Evolutionary conservation across 2,113 vertebrate species (phyloP).

Genomic region (Steatornis caripensis): DNA sequence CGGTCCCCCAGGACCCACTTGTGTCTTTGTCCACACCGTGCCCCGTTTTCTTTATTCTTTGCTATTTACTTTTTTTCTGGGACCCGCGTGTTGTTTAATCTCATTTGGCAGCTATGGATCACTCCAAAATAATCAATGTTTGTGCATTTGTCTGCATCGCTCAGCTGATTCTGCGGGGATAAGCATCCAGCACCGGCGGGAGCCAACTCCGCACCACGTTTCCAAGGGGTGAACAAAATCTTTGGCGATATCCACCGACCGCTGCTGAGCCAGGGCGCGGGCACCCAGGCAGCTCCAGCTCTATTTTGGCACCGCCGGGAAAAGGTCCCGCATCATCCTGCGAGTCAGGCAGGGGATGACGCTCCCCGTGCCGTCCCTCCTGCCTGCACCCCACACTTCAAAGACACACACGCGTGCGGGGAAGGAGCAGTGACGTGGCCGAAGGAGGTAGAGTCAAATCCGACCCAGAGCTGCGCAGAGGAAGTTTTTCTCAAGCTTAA

Average conservation of each 20-base stretch:
- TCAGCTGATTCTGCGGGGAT: not conserved
- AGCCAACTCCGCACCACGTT: not conserved
- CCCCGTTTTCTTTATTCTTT: not conserved
- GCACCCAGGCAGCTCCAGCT: not conserved
- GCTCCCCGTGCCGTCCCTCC: not conserved
- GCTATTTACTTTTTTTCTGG: not conserved
- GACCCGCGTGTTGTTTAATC: not conserved
- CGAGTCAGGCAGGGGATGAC: not conserved
- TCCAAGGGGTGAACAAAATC: not conserved
- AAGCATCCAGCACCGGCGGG: not conserved
- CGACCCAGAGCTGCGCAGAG: not conserved
- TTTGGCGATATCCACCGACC: not conserved
- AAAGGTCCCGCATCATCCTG: not conserved
- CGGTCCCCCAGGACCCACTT: not conserved
- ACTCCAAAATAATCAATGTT: not conserved
- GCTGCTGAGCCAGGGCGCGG: no score
- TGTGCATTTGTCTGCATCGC: not conserved
- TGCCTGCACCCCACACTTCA: accelerated
- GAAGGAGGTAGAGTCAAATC: not conserved
- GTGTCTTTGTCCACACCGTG: no score
- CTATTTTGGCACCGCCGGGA: accelerated
- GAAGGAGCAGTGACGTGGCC: not conserved
- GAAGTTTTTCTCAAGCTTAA: not conserved
- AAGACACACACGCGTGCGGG: not conserved
- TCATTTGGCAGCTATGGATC: constrained; percentile 28